Evolutionary conservation across 37 sponge, comb jelly and placozoan species (phyloP).

Genomic region (Chondrosia reniformis): DNA sequence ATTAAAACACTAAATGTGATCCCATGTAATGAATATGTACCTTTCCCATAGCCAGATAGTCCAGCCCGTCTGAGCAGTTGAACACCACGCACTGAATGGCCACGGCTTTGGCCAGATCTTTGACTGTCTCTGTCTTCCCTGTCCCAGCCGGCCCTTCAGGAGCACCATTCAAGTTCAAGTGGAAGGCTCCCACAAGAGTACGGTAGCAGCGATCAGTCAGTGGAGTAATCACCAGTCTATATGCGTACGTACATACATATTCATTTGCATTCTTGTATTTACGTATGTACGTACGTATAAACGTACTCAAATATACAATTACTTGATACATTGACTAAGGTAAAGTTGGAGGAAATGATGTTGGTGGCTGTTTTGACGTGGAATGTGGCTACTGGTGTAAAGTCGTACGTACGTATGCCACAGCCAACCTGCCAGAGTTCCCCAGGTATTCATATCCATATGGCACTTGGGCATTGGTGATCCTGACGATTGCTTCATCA

Average conservation of each 20-base stretch:
- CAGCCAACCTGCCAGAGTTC: constrained; percentile 92
- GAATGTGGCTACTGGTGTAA: not conserved
- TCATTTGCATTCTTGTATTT: not conserved
- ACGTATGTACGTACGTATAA: not conserved
- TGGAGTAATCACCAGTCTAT: constrained; percentile 96
- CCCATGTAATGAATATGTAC: too few species aligned
- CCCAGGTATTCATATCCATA: constrained; percentile 99
- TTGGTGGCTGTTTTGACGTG: too few species aligned
- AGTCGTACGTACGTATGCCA: not conserved
- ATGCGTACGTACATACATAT: not conserved
- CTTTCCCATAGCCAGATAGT: constrained; percentile 99
- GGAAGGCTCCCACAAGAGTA: constrained; percentile 97
- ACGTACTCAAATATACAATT: not conserved
- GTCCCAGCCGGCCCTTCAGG: constrained; percentile 99
- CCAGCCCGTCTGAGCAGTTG: constrained; percentile 99
- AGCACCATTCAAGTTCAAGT: constrained; percentile 94
- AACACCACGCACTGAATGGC: constrained; percentile 99
- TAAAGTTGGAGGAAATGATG: too few species aligned
- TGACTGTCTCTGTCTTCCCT: constrained; percentile 84
- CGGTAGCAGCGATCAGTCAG: constrained; percentile 99
- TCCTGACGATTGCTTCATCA: constrained; percentile 62
- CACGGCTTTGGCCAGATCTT: constrained; percentile 92
- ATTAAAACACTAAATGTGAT: not conserved
- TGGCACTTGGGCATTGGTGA: constrained; percentile 86
- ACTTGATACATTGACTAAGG: too few species aligned